Base-by-base conservation (phyloP, 2,888 invertebrate species). In the Lithophane ornitopus region DNA sequence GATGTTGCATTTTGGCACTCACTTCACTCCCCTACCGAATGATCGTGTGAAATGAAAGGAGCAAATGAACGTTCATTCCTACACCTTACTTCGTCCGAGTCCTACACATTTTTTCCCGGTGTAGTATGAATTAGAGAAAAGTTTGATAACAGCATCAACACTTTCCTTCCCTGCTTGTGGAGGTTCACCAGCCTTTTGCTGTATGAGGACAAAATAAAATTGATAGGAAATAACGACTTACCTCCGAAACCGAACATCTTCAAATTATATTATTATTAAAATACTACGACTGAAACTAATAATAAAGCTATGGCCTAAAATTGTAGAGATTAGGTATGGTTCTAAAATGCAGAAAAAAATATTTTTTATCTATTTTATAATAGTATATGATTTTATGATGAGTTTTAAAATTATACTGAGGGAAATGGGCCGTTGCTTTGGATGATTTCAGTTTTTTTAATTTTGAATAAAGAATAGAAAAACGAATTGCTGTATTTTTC, bases 361-460 rank as follows among this genome's bases (percentile, higher is more conserved):
- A 28, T 72, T 88, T 85, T 88, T 88, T 86, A 74, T 70, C 16
- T 28, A 58, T 88, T 86, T 87, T 82, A 61, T 76, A 63, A 54
- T 76, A 71, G 71, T 84, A 76, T 76, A 81, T 84, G 73, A 76
- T 89, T 82, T 86, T 84, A 81, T 81, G 58, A 82, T 78, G 78
- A 85, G 82, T 87, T 87, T 87, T 88, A 82, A 80, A 88, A 86
- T 69, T 71, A 81, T 80, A 86, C 85, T 86, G 76, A 87, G 22
- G 26, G 34, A 68, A 26, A 82, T 65, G 8, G 34, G 14, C 44
- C 8, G 49, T 14, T 58, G 44, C 22, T 52, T n/a, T 39, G 34
- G 4, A 39, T 22, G 22, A 14, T 74, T 69, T 66, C 39, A 28
- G 46, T 83, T 46, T 71, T 71, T 28, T 16, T 16, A 62, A 61